Conservation (phyloP, 1,140 invertebrate genomes). For the Eupristina koningsbergeri region DNA sequence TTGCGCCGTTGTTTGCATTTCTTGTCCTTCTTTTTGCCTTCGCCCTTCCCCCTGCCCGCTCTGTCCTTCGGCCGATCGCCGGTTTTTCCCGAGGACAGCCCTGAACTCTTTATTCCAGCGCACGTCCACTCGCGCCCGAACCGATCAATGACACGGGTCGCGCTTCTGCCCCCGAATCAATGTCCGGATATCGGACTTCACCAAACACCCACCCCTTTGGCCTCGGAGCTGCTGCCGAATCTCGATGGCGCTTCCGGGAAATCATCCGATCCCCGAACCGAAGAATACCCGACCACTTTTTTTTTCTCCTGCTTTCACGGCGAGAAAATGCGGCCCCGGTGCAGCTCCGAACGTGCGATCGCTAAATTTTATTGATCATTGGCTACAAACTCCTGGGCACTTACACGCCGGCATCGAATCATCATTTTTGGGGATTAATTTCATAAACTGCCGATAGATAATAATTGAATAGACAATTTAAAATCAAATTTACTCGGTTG, state of each 20-base stretch:
- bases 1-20: not conserved
- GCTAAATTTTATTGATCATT: not conserved
- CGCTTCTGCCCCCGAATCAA: not conserved
- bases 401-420: not conserved
- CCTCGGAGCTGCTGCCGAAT: no score
- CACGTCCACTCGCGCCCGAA: no score
- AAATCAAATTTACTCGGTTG: not conserved
- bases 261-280: no score
- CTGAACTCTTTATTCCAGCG: not conserved
- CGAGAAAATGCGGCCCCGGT: no score
- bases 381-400: not conserved
- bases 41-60: not conserved
- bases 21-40: no score
- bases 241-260: no score
- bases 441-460: not conserved
- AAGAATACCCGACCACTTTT: no score
- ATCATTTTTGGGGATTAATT: no score
- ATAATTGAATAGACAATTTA: not conserved
- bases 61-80: not conserved
- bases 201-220: no score
- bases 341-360: not conserved
- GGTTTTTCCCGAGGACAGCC: conserved; percentile 44
- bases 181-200: no score
- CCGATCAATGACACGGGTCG: not conserved
- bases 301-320: no score